Conservation (phyloP, 2,797 vertebrate species). For the Tenualosa ilisha region DNA sequence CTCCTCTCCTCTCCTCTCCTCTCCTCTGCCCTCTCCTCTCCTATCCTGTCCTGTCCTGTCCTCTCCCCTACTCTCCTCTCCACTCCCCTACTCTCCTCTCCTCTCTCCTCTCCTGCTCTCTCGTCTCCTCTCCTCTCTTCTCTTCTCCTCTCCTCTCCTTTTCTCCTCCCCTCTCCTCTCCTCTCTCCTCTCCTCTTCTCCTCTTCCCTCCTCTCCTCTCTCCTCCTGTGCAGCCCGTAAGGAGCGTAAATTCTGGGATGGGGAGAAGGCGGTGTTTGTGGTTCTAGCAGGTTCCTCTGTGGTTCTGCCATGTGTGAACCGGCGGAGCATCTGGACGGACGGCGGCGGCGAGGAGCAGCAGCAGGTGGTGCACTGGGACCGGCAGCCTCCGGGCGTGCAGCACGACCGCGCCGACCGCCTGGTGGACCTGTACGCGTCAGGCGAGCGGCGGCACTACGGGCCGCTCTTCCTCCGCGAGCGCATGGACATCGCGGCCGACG, state of each 20-base stretch:
- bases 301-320: conserved; percentile 83
- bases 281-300: conserved; percentile 76
- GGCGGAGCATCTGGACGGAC: conserved; percentile 85
- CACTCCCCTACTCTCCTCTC: too few relatives aligned
- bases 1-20: not conserved
- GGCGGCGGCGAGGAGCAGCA: conserved; percentile 87
- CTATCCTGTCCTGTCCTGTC: not conserved
- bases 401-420: conserved; percentile 90
- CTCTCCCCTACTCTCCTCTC: too few relatives aligned
- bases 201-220: not conserved
- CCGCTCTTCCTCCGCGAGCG: conserved; percentile 83
- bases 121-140: too few relatives aligned
- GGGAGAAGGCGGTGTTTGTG: conserved; percentile 84
- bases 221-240: conserved; percentile 68
- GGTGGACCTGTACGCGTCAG: conserved; percentile 92
- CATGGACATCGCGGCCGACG: conserved; percentile 82
- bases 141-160: too few relatives aligned
- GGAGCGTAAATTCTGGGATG: conserved; percentile 82
- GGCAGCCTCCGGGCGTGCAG: conserved; percentile 82
- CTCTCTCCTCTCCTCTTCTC: not conserved
- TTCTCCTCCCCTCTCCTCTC: not conserved
- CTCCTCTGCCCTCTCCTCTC: not conserved
- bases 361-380: conserved; percentile 94
- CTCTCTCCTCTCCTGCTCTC: too few relatives aligned
- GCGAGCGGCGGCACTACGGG: conserved; percentile 88